phyloP scores from a whole-genome alignment of 2,113 vertebrate genomes.

The Bothrops jararaca region DNA sequence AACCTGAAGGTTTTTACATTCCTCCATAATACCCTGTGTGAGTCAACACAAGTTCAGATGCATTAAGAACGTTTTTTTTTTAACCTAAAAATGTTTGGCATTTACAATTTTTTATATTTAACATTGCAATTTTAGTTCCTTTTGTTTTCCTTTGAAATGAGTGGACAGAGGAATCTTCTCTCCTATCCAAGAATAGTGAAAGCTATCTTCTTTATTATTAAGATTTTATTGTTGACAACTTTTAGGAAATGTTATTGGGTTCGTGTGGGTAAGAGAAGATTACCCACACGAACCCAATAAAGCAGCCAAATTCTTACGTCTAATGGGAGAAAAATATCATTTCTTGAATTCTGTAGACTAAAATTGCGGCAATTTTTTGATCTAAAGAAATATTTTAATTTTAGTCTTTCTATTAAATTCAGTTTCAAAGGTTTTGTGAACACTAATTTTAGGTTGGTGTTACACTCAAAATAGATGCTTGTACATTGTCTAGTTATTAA shows the following conservation, averaged over 20 bases:
- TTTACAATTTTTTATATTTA: not conserved
- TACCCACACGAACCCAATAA: too few species aligned
- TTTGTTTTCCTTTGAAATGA: not conserved
- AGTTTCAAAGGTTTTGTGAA: not conserved
- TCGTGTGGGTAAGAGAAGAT: not conserved
- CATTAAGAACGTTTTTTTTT: not conserved
- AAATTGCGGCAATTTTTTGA: not conserved
- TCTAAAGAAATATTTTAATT: not conserved
- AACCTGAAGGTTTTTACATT: not conserved
- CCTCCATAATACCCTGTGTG: not conserved
- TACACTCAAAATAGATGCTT: not conserved
- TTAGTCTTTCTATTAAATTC: not conserved
- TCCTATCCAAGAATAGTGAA: not conserved
- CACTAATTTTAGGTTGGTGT: not conserved
- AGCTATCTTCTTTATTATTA: not conserved
- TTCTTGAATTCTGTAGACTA: not conserved
- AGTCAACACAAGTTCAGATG: not conserved
- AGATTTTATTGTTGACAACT: not conserved
- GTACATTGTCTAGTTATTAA: not conserved
- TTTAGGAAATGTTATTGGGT: not conserved
- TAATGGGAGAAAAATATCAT: not conserved
- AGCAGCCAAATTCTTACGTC: not conserved
- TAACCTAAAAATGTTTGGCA: not conserved
- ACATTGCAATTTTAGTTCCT: not conserved
- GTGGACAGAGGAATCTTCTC: not conserved